Conservation (phyloP, 2,113 vertebrate genomes). For the Carettochelys insculpta region DNA sequence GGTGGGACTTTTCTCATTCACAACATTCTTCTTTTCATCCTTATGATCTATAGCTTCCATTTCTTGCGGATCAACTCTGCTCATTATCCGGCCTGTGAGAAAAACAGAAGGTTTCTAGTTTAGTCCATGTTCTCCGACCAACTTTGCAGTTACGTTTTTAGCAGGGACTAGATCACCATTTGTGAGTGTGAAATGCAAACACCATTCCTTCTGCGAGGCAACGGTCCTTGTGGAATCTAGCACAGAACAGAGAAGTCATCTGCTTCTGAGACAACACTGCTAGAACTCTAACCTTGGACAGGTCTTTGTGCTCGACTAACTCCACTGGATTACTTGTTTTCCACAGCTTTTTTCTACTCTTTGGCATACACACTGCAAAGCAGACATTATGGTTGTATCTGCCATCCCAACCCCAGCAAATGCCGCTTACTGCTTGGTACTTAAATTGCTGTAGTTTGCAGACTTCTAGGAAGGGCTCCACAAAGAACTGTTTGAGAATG, state of each 20-base stretch:
- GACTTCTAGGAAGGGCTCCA: not conserved
- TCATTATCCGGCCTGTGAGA: conserved; percentile 78
- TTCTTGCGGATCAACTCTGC: conserved; percentile 51
- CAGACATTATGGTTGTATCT: not conserved
- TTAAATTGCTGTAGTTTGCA: not conserved
- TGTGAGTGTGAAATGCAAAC: not conserved
- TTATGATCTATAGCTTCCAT: conserved; percentile 2
- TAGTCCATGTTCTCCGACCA: not conserved
- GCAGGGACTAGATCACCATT: not conserved
- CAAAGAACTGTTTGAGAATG: not conserved
- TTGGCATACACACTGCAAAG: not conserved
- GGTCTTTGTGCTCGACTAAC: not conserved
- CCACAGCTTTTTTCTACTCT: not conserved
- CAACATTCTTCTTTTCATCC: conserved; percentile 33
- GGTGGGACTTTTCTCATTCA: not conserved
- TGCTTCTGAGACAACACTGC: not conserved
- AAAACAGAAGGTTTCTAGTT: not conserved
- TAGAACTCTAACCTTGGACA: not conserved
- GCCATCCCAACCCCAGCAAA: rapidly evolving
- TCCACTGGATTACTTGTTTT: not conserved
- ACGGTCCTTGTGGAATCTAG: not conserved
- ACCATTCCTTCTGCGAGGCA: not conserved
- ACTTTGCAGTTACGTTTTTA: not conserved
- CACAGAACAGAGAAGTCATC: not conserved
- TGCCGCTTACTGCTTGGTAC: not conserved